Conservation (phyloP, 2,113 vertebrate species). For the Antechinus flavipes region DNA sequence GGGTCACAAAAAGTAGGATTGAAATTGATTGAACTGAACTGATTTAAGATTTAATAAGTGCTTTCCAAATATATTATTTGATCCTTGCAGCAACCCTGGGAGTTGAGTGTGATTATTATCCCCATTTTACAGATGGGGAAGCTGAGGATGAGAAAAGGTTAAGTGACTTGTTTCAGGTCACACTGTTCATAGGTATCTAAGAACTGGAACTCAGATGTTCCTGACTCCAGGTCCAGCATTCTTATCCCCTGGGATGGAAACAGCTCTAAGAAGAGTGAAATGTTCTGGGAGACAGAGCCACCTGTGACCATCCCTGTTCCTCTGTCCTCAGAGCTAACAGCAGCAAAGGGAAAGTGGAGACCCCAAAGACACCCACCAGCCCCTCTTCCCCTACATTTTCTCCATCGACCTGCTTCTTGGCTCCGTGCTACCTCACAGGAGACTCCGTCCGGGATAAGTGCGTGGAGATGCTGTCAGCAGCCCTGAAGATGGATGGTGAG, state of each 20-base stretch:
- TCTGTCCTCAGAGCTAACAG: constrained; percentile 82
- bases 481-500: constrained; percentile 93
- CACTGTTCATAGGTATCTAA: neutral
- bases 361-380: constrained; percentile 89
- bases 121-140: neutral
- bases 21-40: neutral
- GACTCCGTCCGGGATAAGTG: constrained; percentile 96
- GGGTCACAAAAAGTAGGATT: too few species aligned
- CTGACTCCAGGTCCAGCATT: neutral
- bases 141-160: neutral
- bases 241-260: neutral
- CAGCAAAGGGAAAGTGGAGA: constrained; percentile 85
- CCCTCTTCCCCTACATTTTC: constrained; percentile 88
- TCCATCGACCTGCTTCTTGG: constrained; percentile 77
- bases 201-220: neutral
- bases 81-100: neutral
- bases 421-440: constrained; percentile 91
- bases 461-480: constrained; percentile 93
- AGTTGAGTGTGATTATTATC: neutral
- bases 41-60: neutral
- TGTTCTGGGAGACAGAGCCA: neutral
- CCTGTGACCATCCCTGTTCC: neutral
- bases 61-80: neutral
- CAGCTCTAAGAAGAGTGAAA: neutral
- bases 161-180: neutral